phyloP scores from a whole-genome alignment of 2,113 vertebrate species.

The Coracopsis vasa region DNA sequence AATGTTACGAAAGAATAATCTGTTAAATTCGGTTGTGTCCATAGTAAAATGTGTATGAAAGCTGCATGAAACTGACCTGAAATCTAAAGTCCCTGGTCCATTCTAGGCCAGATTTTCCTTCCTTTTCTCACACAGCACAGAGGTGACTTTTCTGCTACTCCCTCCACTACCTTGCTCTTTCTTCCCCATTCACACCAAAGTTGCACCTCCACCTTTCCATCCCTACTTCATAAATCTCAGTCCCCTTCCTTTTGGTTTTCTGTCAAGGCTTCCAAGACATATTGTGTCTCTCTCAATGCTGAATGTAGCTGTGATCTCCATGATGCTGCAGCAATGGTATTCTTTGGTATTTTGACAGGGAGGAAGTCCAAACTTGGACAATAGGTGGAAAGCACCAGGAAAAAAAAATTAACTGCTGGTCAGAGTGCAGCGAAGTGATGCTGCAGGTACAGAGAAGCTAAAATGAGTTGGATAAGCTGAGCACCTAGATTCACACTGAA shows the following conservation, averaged over 20 bases:
- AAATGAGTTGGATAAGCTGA: slow-evolving; percentile 8
- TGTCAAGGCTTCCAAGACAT: not conserved
- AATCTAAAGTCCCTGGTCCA: not conserved
- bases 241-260: not conserved
- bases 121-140: not conserved
- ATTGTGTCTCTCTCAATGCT: not conserved
- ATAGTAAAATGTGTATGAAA: not conserved
- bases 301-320: not conserved
- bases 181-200: not conserved
- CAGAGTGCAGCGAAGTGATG: not conserved
- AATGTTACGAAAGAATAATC: not conserved
- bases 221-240: not conserved
- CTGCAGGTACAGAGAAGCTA: not conserved
- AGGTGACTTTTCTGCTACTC: not conserved
- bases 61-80: not conserved
- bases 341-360: not conserved
- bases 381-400: not conserved
- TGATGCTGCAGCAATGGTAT: not conserved
- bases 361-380: not conserved
- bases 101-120: not conserved
- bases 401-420: not conserved
- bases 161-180: not conserved
- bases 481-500: slow-evolving; percentile 25
- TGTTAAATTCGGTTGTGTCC: not conserved
- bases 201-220: not conserved